phyloP scores from a whole-genome alignment of 2,888 invertebrate species.

The Cynaeus angustus region DNA sequence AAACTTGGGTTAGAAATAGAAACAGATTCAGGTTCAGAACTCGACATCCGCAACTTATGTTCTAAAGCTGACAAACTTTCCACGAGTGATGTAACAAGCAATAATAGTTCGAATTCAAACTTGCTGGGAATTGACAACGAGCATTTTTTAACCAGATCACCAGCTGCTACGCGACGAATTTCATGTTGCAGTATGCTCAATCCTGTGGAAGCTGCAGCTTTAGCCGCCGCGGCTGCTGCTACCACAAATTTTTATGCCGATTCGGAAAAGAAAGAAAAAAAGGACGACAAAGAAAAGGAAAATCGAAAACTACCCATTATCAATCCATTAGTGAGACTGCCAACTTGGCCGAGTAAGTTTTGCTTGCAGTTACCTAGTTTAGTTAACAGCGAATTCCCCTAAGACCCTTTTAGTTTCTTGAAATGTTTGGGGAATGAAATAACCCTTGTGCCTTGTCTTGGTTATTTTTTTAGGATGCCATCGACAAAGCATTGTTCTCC shows the following conservation, averaged over 20 bases:
- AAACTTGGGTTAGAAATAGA: conserved; percentile 67
- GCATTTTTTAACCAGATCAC: conserved; percentile 82
- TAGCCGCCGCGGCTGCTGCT: conserved; percentile 78
- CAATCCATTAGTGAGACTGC: conserved; percentile 89
- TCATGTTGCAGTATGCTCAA: conserved; percentile 93
- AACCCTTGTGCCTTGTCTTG: conserved; percentile 43
- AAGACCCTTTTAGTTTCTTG: conserved; percentile 34
- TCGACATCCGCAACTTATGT: conserved; percentile 64
- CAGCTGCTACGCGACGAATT: conserved; percentile 90
- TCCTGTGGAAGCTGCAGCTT: conserved; percentile 77
- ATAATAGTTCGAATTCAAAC: conserved; percentile 76
- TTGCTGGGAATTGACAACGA: conserved; percentile 78
- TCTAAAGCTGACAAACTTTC: conserved; percentile 66
- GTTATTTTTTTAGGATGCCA: conserved; percentile 41
- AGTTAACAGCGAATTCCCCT: conserved; percentile 27
- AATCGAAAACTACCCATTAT: conserved; percentile 88
- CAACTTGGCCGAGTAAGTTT: conserved; percentile 88
- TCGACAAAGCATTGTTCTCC: conserved; percentile 45
- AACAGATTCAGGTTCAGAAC: conserved; percentile 64
- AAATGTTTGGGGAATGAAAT: conserved; percentile 37
- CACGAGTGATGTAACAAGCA: conserved; percentile 67
- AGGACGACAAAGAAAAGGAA: conserved; percentile 72
- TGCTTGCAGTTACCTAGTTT: conserved; percentile 21
- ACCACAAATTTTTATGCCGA: conserved; percentile 74
- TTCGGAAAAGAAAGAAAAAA: conserved; percentile 66